Evolutionary conservation across 2,888 invertebrate species (phyloP).

Genomic region (Eupeodes latifasciatus): DNA sequence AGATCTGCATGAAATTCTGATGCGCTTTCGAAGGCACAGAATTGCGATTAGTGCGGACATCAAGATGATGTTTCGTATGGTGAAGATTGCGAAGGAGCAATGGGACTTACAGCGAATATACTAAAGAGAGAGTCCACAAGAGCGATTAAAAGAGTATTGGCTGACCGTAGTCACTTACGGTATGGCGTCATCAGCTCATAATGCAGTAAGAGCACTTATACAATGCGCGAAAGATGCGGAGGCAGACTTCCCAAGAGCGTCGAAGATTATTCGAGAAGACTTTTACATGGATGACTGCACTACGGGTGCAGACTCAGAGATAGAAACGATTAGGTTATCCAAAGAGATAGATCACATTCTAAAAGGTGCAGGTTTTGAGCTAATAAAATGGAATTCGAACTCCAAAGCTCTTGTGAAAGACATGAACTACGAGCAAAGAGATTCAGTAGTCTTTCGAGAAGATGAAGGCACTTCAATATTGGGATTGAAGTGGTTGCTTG

Average conservation of each 20-base stretch:
- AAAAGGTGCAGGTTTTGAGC: not conserved
- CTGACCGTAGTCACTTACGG: constrained; percentile 1
- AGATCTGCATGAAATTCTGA: not conserved
- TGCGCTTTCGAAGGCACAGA: not conserved
- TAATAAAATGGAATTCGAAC: not conserved
- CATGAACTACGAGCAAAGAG: constrained; percentile 3
- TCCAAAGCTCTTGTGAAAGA: not conserved
- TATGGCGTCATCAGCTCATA: not conserved
- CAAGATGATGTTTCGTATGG: constrained; percentile 8
- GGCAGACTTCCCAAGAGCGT: not conserved
- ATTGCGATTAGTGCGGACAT: not conserved
- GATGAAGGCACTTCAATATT: not conserved
- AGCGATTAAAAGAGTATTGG: not conserved
- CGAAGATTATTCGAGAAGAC: not conserved
- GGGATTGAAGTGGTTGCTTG: not conserved
- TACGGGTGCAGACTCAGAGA: constrained; percentile 7
- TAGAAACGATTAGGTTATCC: not conserved
- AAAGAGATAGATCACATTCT: constrained; percentile 3
- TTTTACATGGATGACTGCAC: not conserved
- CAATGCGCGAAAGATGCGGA: not conserved
- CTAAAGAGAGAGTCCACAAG: not conserved
- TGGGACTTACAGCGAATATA: constrained; percentile 8
- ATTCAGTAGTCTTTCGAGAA: not conserved
- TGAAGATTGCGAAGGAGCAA: not conserved
- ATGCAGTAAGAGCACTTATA: constrained; percentile 7